These are phyloP conservation scores for Strigamia transsilvanica DNA, from an alignment of 2,888 invertebrate species.

Conservation along the genomic window DNA sequence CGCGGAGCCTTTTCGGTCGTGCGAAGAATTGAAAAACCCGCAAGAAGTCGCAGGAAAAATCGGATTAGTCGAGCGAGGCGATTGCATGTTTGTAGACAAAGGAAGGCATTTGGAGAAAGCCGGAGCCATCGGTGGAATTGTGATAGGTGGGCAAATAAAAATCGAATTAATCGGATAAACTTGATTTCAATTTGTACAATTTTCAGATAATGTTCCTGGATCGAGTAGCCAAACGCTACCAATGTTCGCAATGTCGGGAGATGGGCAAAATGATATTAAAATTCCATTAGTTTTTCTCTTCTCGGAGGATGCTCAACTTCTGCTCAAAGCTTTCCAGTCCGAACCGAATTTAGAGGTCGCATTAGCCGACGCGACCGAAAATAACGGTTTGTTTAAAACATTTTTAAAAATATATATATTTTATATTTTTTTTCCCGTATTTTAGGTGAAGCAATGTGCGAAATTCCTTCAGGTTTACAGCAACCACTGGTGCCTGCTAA, in stretches of 20 bases:
- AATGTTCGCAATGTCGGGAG: constrained; percentile 96
- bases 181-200: neutral
- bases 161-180: neutral
- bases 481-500: constrained; percentile 37
- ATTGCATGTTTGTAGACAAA: constrained; percentile 96
- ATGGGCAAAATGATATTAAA: constrained; percentile 82
- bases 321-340: constrained; percentile 71
- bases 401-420: neutral
- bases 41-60: constrained; percentile 75
- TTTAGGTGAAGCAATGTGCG: neutral
- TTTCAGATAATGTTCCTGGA: constrained; percentile 78
- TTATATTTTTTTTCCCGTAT: neutral
- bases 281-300: constrained; percentile 94
- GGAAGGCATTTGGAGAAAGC: constrained; percentile 81
- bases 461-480: neutral
- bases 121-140: constrained; percentile 84
- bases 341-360: constrained; percentile 70
- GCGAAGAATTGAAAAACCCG: constrained; percentile 69
- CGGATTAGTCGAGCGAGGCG: constrained; percentile 86
- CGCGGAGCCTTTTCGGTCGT: constrained; percentile 76
- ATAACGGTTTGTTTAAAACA: neutral
- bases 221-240: constrained; percentile 79
- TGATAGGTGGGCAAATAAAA: constrained; percentile 67
- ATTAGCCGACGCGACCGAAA: constrained; percentile 59
- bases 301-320: constrained; percentile 75